Percentiles rank a stretch among this genome's conserved stretches.
Evolutionary conservation across 2,113 vertebrate genomes (phyloP).

Genomic region (Hippopotamus amphibius): DNA sequence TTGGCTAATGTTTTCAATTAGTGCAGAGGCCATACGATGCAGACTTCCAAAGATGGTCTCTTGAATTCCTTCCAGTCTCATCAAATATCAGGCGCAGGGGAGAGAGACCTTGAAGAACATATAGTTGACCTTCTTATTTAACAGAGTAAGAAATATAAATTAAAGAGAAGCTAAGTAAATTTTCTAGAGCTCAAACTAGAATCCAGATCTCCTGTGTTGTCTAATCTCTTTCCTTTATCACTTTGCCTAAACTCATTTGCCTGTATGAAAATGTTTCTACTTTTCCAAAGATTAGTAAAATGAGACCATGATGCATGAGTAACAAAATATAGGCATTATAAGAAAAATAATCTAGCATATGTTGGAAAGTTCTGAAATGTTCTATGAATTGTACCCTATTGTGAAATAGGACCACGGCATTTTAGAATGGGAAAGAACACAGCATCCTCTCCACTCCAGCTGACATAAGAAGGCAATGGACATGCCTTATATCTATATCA

Average conservation of each 20-base stretch:
- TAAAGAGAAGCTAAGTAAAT: neutral
- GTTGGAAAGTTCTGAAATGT: neutral
- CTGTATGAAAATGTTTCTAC: neutral
- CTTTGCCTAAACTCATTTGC: neutral
- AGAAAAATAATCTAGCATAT: neutral
- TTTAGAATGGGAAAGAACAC: neutral
- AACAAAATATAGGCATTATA: constrained; percentile 12
- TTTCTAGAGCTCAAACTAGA: constrained; percentile 2
- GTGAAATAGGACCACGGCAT: neutral
- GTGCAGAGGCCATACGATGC: neutral
- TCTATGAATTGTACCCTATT: neutral
- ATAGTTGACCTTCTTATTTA: neutral
- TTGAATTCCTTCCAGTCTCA: constrained; percentile 13
- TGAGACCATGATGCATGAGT: neutral
- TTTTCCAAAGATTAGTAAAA: constrained; percentile 14
- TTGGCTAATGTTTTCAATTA: constrained; percentile 59
- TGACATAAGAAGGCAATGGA: neutral
- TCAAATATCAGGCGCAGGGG: neutral
- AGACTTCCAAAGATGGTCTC: constrained; percentile 2
- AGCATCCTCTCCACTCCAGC: neutral
- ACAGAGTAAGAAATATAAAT: constrained; percentile 1
- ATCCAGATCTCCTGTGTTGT: neutral
- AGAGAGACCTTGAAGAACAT: neutral
- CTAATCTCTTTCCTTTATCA: neutral
- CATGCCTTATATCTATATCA: neutral